These are phyloP conservation scores for Leptarthrus brevirostris DNA, from an alignment of 2,888 invertebrate species.

Conservation along the genomic window DNA sequence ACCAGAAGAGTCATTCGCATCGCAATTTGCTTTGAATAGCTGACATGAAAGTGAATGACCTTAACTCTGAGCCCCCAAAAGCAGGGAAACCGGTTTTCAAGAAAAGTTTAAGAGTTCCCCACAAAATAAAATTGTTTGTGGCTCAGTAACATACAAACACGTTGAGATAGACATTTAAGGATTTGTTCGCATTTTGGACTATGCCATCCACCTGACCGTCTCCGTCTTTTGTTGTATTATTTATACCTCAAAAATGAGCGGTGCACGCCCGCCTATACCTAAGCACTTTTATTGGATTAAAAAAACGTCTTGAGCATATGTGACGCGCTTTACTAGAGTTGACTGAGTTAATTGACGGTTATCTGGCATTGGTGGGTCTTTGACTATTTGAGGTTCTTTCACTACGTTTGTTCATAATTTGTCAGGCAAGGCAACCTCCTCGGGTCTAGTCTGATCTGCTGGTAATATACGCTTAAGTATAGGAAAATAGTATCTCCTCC, in stretches of 20 bases:
- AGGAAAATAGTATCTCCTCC: conserved; percentile 21
- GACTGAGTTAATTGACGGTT: neutral
- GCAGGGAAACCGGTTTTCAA: conserved; percentile 55
- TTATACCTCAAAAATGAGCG: conserved; percentile 19
- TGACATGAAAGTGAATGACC: conserved; percentile 67
- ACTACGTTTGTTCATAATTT: neutral
- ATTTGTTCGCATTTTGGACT: conserved; percentile 2
- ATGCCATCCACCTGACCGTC: neutral
- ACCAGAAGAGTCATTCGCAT: conserved; percentile 6
- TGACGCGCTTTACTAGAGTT: conserved; percentile 2
- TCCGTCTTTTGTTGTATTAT: conserved; percentile 18
- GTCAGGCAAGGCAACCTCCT: conserved; percentile 2
- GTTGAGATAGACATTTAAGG: conserved; percentile 28
- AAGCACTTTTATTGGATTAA: neutral
- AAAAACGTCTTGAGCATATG: neutral
- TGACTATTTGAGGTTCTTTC: too few relatives aligned
- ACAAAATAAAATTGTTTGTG: conserved; percentile 49
- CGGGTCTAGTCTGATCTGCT: neutral
- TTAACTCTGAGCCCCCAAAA: conserved; percentile 66
- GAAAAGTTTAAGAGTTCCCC: conserved; percentile 53
- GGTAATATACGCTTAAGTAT: neutral
- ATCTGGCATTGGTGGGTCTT: conserved; percentile 1
- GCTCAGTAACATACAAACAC: conserved; percentile 52
- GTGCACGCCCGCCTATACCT: neutral
- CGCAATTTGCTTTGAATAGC: conserved; percentile 34